Evolutionary conservation across 2,888 invertebrate species (phyloP).

Genomic region (Sesia apiformis): DNA sequence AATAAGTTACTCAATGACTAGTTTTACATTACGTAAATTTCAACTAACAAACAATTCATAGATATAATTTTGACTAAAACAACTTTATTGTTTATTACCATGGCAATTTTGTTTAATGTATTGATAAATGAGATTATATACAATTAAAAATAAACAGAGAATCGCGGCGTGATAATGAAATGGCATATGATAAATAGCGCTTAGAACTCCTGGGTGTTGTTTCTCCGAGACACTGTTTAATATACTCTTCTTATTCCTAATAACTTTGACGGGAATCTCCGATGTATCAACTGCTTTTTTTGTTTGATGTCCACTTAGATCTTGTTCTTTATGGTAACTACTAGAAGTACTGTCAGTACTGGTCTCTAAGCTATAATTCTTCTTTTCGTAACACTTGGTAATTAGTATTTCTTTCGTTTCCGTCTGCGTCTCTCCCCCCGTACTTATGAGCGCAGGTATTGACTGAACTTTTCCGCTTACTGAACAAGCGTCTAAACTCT

Average conservation of each 20-base stretch:
- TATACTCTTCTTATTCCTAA: conserved; percentile 22
- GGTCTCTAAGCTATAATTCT: conserved; percentile 12
- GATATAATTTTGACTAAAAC: conserved; percentile 10
- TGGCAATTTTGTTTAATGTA: conserved; percentile 64
- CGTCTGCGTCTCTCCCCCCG: conserved; percentile 17
- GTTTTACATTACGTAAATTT: conserved; percentile 34
- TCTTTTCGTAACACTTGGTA: conserved; percentile 8
- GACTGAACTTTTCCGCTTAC: conserved; percentile 18
- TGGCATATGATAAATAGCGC: conserved; percentile 61
- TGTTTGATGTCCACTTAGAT: background rate
- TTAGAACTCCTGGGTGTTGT: conserved; percentile 41
- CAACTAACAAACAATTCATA: conserved; percentile 10
- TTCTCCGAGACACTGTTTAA: conserved; percentile 47
- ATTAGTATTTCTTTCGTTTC: conserved; percentile 12
- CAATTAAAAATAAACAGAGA: conserved; percentile 66
- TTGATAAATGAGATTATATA: conserved; percentile 69
- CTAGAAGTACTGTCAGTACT: conserved; percentile 11
- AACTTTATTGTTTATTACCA: conserved; percentile 29
- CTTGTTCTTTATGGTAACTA: conserved; percentile 14
- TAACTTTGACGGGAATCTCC: conserved; percentile 10
- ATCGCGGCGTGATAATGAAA: conserved; percentile 70
- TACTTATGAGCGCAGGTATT: conserved; percentile 14
- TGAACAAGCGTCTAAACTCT: conserved; percentile 52
- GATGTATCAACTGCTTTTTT: background rate
- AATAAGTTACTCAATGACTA: conserved; percentile 48